These are phyloP conservation scores for Drosophila tripunctata DNA, from an alignment of 2,888 invertebrate genomes.

Conservation along the genomic window DNA sequence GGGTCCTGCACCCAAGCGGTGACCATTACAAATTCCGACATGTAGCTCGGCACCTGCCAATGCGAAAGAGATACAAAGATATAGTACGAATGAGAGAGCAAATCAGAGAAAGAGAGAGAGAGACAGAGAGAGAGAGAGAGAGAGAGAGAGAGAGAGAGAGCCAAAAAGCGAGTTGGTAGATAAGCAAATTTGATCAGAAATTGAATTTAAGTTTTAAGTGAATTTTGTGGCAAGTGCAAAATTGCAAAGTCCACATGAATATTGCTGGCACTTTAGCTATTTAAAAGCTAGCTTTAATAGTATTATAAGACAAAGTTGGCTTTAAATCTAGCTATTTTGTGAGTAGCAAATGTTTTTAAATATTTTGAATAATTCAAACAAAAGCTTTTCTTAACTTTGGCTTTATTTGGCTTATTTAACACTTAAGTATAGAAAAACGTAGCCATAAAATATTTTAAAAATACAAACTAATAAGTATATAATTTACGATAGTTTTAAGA, in stretches of 20 bases:
- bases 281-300: background rate
- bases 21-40: conserved; percentile 93
- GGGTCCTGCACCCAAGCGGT: conserved; percentile 96
- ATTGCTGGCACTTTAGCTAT: background rate
- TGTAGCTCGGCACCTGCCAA: conserved; percentile 90
- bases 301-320: too few species aligned
- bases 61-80: background rate
- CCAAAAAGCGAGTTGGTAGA: background rate
- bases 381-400: too few species aligned
- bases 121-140: background rate
- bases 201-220: conserved; percentile 58
- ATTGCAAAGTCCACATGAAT: background rate
- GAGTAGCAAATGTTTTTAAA: too few species aligned
- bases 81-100: background rate
- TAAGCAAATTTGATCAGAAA: conserved; percentile 60
- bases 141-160: background rate
- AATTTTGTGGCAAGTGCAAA: conserved; percentile 47
- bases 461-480: too few species aligned
- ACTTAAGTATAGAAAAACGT: too few species aligned
- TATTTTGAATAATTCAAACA: too few species aligned
- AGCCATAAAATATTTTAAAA: too few species aligned
- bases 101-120: background rate
- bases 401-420: too few species aligned
- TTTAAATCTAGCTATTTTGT: too few species aligned
- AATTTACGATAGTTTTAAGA: too few species aligned